A percentile compares a stretch with the other conserved stretches of the same genome.
These are phyloP conservation scores for Pseudachorutes palmiensis DNA, from an alignment of 1,140 invertebrate genomes.

Conservation along the genomic window DNA sequence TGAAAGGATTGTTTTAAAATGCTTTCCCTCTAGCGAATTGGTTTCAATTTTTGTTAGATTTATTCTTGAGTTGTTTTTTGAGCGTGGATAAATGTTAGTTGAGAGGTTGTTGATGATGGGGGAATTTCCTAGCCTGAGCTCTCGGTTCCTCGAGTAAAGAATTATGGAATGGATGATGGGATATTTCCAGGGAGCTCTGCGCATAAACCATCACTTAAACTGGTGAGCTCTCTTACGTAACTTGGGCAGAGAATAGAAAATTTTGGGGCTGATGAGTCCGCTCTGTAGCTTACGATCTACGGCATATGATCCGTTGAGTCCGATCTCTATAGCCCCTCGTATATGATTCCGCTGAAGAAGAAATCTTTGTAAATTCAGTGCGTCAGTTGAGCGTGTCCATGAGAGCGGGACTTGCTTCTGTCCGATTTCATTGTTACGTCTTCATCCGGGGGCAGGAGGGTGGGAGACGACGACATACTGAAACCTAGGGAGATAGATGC, in stretches of 20 bases:
- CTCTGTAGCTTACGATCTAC: too few relatives aligned
- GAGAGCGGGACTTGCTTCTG: background rate
- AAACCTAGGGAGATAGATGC: conserved; percentile 8
- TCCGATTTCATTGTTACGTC: conserved; percentile 8
- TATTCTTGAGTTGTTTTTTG: background rate
- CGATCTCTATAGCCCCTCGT: too few relatives aligned
- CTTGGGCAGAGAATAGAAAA: conserved; percentile 6
- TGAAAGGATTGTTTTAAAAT: too few relatives aligned
- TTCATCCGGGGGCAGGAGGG: background rate
- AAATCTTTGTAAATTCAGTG: conserved; percentile 4
- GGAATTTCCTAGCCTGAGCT: background rate
- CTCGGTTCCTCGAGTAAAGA: too few relatives aligned
- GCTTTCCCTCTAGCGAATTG: background rate
- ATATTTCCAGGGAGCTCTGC: conserved; percentile 8
- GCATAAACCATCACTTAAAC: conserved; percentile 7
- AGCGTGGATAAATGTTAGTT: background rate
- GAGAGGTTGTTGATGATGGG: background rate
- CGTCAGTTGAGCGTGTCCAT: conserved; percentile 10
- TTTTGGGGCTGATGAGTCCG: background rate
- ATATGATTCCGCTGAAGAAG: too few relatives aligned
- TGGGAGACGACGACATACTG: background rate
- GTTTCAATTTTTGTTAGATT: background rate
- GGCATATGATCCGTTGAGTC: too few relatives aligned
- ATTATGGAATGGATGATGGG: conserved; percentile 8
- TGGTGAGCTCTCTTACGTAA: background rate